Base-by-base conservation (phyloP, 2,888 invertebrate species). In the Toxonevra muliebris region DNA sequence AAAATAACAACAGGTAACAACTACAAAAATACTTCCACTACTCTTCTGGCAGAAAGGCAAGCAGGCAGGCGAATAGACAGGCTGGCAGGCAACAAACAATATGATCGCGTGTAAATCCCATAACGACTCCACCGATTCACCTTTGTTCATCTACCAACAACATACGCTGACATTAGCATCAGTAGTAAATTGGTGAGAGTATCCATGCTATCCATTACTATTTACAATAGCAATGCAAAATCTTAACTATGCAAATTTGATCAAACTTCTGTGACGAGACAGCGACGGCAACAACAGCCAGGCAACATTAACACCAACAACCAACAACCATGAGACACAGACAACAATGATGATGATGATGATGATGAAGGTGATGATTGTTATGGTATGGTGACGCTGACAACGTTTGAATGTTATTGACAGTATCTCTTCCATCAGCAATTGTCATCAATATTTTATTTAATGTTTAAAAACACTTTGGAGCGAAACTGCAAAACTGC, bases 231-330 rank as follows among this genome's bases (percentile, higher is more conserved):
- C 30, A 2, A 30, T 30, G 30, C 57, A 57, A 57, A 57, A 57
- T 57, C 57, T 20, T n/a, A 57, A 57, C 12, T 57, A 57, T 57
- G 57, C 57, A 57, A 57, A 57, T 57, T 57, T 57, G 15, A 3
- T 42, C n/a, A n/a, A 9, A 48, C 57, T n/a, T 43, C 43, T 3
- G 20, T 30, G 30, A 30, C 30, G 30, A n/a, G 43, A 59, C 42
- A 59, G 42, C 42, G 15, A 59, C 58, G 15, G 43, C 58, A 58
- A 42, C 58, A 58, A 42, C 58, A 58, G n/a, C 58, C 13, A n/a
- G 52, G 52, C 19, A 17, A 17, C 9, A 2, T 17, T n/a, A 52
- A 52, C 52, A 17, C 15, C 15, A 1, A 9, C 15, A 2, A 17
- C n/a, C 52, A 17, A 9, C 15, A 1, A 9, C 15, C 10, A 17